Percentiles rank a stretch among this genome's conserved stretches.
These are phyloP conservation scores for Amiota mariae DNA, from an alignment of 2,888 invertebrate species.

Conservation along the genomic window DNA sequence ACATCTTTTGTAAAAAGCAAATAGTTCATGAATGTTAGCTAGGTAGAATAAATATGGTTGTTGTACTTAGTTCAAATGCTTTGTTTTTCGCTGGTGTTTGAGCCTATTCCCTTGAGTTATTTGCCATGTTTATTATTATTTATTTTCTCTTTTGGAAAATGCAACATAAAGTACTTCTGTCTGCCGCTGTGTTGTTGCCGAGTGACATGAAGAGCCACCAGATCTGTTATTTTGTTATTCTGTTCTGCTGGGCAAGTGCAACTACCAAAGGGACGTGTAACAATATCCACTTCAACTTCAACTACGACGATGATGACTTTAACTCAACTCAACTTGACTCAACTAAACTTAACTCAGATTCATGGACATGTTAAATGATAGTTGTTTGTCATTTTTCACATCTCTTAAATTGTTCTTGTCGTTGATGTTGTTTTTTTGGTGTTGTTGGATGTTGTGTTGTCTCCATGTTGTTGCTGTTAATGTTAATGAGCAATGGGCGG, in stretches of 20 bases:
- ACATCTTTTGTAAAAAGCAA: constrained; percentile 3
- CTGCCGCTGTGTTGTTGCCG: background rate
- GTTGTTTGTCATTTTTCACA: constrained; percentile 28
- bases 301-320: background rate
- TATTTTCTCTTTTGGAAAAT: constrained; percentile 10
- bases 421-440: background rate
- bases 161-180: constrained; percentile 23
- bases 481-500: constrained; percentile 25
- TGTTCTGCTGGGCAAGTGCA: constrained; percentile 18
- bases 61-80: background rate
- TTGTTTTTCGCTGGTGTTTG: constrained; percentile 9
- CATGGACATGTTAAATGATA: constrained; percentile 27
- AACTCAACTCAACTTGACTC: too few relatives aligned
- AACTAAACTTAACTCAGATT: background rate
- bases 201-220: background rate
- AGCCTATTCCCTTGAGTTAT: constrained; percentile 20
- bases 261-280: constrained; percentile 23
- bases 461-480: constrained; percentile 15
- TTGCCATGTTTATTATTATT: constrained; percentile 23
- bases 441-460: background rate
- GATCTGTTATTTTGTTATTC: background rate
- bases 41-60: too few relatives aligned
- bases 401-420: constrained; percentile 23
- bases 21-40: background rate
- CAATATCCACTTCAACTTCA: background rate